A percentile compares a stretch with the other conserved stretches of the same genome.
phyloP scores from a whole-genome alignment of 1,140 invertebrate genomes.

The Heliconius nattereri region DNA sequence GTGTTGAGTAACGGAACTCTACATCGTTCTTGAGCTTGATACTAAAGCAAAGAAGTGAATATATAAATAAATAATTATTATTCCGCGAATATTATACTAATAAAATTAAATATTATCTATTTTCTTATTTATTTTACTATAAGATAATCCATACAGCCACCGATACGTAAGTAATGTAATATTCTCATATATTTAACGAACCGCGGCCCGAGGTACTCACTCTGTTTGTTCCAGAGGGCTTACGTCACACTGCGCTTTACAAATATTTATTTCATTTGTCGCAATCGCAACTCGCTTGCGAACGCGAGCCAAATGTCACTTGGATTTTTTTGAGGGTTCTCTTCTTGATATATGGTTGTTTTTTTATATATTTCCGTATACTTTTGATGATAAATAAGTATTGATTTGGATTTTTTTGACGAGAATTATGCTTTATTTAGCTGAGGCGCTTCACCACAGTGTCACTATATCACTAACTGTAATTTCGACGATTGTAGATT shows the following conservation, averaged over 20 bases:
- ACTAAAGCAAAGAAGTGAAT: too few relatives aligned
- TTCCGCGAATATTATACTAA: too few relatives aligned
- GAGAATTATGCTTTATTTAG: too few relatives aligned
- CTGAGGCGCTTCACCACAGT: too few relatives aligned
- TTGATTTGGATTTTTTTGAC: background rate
- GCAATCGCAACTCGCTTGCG: constrained; percentile 25
- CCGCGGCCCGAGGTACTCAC: constrained; percentile 38
- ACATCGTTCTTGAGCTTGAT: too few relatives aligned
- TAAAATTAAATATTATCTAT: too few relatives aligned
- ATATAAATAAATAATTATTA: too few relatives aligned
- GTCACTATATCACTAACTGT: too few relatives aligned
- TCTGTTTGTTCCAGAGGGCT: constrained; percentile 38
- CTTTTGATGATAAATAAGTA: background rate
- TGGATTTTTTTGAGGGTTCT: constrained; percentile 23
- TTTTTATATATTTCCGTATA: background rate
- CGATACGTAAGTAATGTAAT: constrained; percentile 3
- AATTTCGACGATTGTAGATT: background rate
- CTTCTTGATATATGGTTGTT: background rate
- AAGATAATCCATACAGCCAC: background rate
- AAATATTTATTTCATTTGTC: constrained; percentile 44
- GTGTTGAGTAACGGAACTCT: too few relatives aligned
- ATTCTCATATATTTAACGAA: constrained; percentile 35
- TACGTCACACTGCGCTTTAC: constrained; percentile 36
- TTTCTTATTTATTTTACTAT: too few relatives aligned
- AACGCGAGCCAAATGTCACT: constrained; percentile 37